Evolutionary conservation across 30 jellyfish, hydroid and myxozoan genomes (phyloP).

Genomic region (Calvadosia cruxmelitensis): DNA sequence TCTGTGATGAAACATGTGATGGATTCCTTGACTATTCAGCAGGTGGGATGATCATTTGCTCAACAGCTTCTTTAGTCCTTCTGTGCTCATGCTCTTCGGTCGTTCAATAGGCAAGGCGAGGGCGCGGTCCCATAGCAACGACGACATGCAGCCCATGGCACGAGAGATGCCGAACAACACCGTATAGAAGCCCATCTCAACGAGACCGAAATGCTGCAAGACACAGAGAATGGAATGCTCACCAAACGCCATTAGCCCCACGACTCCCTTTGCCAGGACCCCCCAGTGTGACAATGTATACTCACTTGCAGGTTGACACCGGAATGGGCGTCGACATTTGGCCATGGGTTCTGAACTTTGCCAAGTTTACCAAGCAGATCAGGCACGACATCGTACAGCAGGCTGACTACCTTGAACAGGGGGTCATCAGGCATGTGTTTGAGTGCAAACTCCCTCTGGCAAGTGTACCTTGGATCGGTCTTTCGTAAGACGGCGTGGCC

Average conservation of each 20-base stretch:
- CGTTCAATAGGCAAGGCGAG: conserved; percentile 90
- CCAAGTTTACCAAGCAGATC: conserved; percentile 78
- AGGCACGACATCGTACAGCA: conserved; percentile 89
- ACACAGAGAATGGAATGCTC: too few relatives aligned
- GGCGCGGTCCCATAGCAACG: conserved; percentile 97
- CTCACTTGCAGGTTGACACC: conserved; percentile 87
- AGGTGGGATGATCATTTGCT: conserved; percentile 10
- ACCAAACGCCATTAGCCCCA: too few relatives aligned
- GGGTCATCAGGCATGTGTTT: conserved; percentile 85
- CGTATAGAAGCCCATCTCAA: conserved; percentile 95
- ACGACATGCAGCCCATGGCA: conserved; percentile 89
- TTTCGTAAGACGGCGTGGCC: conserved; percentile 99
- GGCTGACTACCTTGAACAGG: conserved; percentile 72
- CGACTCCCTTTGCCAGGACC: too few relatives aligned
- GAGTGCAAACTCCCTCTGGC: conserved; percentile 93
- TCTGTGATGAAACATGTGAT: too few relatives aligned
- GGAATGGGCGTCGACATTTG: conserved; percentile 99
- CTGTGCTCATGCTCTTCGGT: conserved; percentile 99
- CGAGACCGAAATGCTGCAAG: conserved; percentile 83
- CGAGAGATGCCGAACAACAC: conserved; percentile 98
- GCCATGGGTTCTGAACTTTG: conserved; percentile 99
- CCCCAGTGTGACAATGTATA: neutral
- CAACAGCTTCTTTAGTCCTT: conserved; percentile 69
- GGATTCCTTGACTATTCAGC: too few relatives aligned
- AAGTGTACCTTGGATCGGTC: conserved; percentile 98